A percentile compares a stretch with the other conserved stretches of the same genome.
These are phyloP conservation scores for Catamblyrhynchus diadema DNA, from an alignment of 2,797 vertebrate species.

Conservation along the genomic window DNA sequence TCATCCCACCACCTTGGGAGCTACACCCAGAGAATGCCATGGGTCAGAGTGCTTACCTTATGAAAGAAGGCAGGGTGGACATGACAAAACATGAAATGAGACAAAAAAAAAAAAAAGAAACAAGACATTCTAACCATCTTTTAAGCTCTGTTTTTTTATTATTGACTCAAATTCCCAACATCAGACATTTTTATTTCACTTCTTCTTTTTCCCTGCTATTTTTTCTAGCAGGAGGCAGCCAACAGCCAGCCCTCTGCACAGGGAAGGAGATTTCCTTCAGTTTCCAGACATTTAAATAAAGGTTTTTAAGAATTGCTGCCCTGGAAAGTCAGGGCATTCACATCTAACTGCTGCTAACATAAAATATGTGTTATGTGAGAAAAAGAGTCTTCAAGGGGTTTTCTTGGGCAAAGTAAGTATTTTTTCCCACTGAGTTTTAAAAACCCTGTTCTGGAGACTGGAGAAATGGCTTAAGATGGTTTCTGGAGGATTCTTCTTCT, in stretches of 20 bases:
- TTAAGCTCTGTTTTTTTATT: background rate
- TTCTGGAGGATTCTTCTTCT: background rate
- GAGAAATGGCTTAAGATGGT: background rate
- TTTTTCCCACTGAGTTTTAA: background rate
- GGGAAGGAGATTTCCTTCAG: background rate
- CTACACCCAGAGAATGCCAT: accelerated
- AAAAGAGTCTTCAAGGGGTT: background rate
- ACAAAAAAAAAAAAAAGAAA: background rate
- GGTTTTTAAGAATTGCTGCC: background rate
- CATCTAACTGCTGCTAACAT: background rate
- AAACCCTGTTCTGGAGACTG: background rate
- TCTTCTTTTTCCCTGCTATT: background rate
- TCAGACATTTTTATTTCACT: background rate
- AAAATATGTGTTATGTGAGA: background rate
- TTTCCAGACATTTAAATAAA: slow-evolving; percentile 8
- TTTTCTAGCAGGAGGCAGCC: background rate
- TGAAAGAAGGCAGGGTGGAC: background rate
- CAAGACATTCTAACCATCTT: background rate
- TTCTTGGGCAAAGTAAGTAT: background rate
- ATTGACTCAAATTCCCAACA: background rate
- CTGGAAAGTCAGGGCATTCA: background rate
- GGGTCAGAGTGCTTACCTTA: background rate
- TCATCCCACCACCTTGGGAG: background rate
- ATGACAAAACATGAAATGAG: background rate
- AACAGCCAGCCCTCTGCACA: background rate